Percentiles rank a stretch among this genome's conserved stretches.
Conservation (phyloP, 2,113 vertebrate species). For the Sander lucioperca region DNA sequence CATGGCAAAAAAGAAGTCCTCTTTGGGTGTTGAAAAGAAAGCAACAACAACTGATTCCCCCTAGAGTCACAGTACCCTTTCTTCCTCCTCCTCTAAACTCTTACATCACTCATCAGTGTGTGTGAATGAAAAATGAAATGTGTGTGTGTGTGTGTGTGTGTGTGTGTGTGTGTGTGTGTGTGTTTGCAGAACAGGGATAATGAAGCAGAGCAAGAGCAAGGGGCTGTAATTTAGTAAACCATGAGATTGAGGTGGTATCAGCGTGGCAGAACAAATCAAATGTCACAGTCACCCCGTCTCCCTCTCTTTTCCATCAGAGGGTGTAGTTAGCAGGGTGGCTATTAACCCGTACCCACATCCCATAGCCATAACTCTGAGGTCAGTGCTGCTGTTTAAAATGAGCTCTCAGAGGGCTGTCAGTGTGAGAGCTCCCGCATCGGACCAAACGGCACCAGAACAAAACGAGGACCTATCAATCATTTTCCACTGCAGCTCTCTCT, state of each 20-base stretch:
- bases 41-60: neutral
- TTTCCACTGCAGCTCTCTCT: slow-evolving; percentile 65
- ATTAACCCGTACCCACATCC: slow-evolving; percentile 61
- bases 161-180: slow-evolving; percentile 7
- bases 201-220: slow-evolving; percentile 41
- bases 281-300: slow-evolving; percentile 63
- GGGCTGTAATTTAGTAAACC: slow-evolving; percentile 68
- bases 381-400: slow-evolving; percentile 59
- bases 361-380: slow-evolving; percentile 75
- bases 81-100: neutral
- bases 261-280: slow-evolving; percentile 73
- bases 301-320: slow-evolving; percentile 65
- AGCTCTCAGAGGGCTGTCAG: slow-evolving; percentile 48
- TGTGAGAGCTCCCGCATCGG: slow-evolving; percentile 50
- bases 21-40: slow-evolving; percentile 26
- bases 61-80: neutral
- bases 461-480: slow-evolving; percentile 47
- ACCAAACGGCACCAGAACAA: slow-evolving; percentile 70
- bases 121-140: slow-evolving; percentile 16
- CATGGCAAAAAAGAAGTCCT: neutral
- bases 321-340: slow-evolving; percentile 56
- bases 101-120: slow-evolving; percentile 38
- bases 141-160: slow-evolving; percentile 31
- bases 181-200: slow-evolving; percentile 43
- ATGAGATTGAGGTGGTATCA: slow-evolving; percentile 65